phyloP scores from a whole-genome alignment of 2,113 vertebrate genomes.

The Hippocampus abdominalis region DNA sequence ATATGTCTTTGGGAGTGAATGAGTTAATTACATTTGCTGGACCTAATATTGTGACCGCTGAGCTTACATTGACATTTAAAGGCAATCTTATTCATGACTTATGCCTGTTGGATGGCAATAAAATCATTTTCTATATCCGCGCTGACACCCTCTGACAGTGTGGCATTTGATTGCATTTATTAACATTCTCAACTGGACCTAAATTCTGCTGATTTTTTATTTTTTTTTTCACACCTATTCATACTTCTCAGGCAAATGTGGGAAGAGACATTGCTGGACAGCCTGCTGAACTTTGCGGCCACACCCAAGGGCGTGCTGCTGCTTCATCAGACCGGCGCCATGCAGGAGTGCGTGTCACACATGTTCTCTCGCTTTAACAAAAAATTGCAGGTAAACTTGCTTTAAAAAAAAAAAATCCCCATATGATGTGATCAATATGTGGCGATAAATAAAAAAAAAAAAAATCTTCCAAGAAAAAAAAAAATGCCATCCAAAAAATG shows the following conservation, averaged over 20 bases:
- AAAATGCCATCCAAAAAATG: not conserved
- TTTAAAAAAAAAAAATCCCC: not conserved
- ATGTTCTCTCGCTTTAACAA: constrained; percentile 86
- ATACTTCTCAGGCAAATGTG: constrained; percentile 74
- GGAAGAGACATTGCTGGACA: constrained; percentile 90
- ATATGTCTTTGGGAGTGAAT: too few species aligned
- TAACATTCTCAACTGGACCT: not conserved
- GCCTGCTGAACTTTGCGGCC: constrained; percentile 85
- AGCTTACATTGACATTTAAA: constrained; percentile 1
- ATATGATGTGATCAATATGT: not conserved
- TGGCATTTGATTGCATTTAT: not conserved
- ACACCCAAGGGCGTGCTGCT: constrained; percentile 89
- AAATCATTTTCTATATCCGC: not conserved
- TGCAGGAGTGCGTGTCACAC: constrained; percentile 83
- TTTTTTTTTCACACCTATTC: not conserved
- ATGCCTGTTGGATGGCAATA: not conserved
- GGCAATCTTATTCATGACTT: not conserved
- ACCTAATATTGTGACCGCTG: not conserved
- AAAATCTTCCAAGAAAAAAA: not conserved
- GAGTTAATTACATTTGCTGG: not conserved
- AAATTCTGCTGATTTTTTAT: not conserved
- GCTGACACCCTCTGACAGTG: too few species aligned
- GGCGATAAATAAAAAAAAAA: not conserved
- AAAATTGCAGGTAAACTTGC: constrained; percentile 81
- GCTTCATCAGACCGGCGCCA: constrained; percentile 85